A percentile compares a stretch with the other conserved stretches of the same genome.
phyloP scores from a whole-genome alignment of 2,113 vertebrate genomes.

The Oncorhynchus tshawytscha region DNA sequence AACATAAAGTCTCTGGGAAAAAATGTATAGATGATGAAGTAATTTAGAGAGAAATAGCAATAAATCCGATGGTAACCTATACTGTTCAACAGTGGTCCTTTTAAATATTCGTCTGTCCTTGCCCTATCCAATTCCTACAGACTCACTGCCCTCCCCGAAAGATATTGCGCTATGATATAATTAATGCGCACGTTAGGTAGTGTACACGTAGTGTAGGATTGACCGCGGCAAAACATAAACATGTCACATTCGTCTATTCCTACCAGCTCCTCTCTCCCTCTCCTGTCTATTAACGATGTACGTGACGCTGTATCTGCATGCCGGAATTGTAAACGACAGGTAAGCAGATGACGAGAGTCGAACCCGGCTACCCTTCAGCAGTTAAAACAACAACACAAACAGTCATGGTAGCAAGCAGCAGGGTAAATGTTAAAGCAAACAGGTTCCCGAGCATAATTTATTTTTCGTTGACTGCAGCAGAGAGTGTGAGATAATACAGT shows the following conservation, averaged over 20 bases:
- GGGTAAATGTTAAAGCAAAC: constrained; percentile 20
- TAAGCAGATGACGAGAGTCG: neutral
- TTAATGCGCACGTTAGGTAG: constrained; percentile 20
- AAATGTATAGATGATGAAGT: neutral
- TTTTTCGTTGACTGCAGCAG: constrained; percentile 63
- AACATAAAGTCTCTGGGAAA: neutral
- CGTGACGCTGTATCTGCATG: neutral
- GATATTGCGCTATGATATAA: constrained; percentile 9
- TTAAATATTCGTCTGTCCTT: constrained; percentile 4
- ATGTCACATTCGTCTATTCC: neutral
- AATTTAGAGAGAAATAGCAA: neutral
- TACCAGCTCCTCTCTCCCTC: constrained; percentile 4
- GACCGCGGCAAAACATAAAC: constrained; percentile 14
- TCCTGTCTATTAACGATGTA: neutral
- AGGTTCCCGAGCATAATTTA: constrained; percentile 21
- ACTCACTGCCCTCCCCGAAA: constrained; percentile 35
- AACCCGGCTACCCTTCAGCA: constrained; percentile 30
- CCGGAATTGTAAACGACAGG: constrained; percentile 8
- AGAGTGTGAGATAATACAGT: constrained; percentile 17
- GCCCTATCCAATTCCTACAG: constrained; percentile 24
- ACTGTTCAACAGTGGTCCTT: neutral
- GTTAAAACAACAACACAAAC: constrained; percentile 18
- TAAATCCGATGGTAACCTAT: neutral
- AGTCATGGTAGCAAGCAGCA: neutral
- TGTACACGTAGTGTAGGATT: neutral